Evolutionary conservation across 2,113 vertebrate genomes (phyloP), one percentile per base, ranked within the genome.

Genomic region (Haemorhous mexicanus): DNA sequence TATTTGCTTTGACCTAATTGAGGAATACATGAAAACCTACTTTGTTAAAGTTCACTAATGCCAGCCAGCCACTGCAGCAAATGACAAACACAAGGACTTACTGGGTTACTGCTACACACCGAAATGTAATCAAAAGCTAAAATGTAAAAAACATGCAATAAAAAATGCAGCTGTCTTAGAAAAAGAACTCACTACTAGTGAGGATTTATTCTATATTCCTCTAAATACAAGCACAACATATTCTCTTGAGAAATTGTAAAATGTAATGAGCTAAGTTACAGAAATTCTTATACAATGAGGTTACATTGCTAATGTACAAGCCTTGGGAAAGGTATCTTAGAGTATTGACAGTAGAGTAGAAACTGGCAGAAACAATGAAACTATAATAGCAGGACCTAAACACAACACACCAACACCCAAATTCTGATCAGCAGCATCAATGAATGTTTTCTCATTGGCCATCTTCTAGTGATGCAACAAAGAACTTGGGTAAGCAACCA

Each of bases 1-100:
- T 83, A 84, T 90, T 93, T 94, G 69, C 49, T 76, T 84, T 84
- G 87, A 94, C 83, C 76, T 76, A 87, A 94, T 95, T 95, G 90
- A 94, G 66, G n/a, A 75, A 93, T 84, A 82, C 83, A 95, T 23
- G 68, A 87, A 95, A 95, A 82, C 21, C 28, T 80, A 84, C 89
- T 94, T 95, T 39, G 37, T 59, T 89, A 16, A 95, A 95, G 87
- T 95, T 95, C 82, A 90, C n/a, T 49, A 39, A 56, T 78, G 81
- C n/a, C 93, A 95, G 89, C 32, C 91, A 94, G 46, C 32, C 64
- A 56, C 55, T 69, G 59, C 67, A 28, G 67, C 69, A 94, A 89
- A 85, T 49, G 46, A 84, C 86, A 87, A 84, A 82, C 19, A 64
- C 21, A 73, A 61, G 69, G 69, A 68, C 22, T 69, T 84, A 62